Percentiles rank a stretch among this genome's conserved stretches.
Evolutionary conservation across 2,888 invertebrate genomes (phyloP).

Genomic region (Biston betularia): DNA sequence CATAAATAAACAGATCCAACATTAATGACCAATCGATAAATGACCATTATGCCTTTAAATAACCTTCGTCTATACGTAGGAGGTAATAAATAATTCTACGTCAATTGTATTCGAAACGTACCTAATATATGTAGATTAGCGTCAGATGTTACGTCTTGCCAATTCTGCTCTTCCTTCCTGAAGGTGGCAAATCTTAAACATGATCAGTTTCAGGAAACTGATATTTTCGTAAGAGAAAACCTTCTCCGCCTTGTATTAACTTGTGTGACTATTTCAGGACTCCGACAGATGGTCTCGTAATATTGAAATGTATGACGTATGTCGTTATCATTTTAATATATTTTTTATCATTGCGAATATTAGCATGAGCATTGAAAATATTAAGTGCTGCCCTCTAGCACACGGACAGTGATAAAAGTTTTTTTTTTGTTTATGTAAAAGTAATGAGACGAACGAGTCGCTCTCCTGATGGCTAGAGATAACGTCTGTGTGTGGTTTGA

Average conservation of each 20-base stretch:
- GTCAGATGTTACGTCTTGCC: constrained; percentile 31
- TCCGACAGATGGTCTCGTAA: constrained; percentile 2
- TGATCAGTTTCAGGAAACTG: neutral
- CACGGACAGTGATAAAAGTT: too few relatives aligned
- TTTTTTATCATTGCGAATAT: constrained; percentile 7
- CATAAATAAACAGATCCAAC: neutral
- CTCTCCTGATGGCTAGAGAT: too few relatives aligned
- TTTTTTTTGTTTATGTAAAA: too few relatives aligned
- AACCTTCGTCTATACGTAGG: constrained; percentile 29
- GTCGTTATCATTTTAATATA: constrained; percentile 17
- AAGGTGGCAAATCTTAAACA: neutral
- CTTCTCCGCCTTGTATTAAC: neutral
- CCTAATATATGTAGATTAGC: constrained; percentile 20
- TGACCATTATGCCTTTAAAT: constrained; percentile 29
- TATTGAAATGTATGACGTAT: constrained; percentile 20
- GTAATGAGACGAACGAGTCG: too few relatives aligned
- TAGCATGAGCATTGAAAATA: neutral
- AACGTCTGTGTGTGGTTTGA: too few relatives aligned
- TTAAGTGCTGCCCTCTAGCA: neutral
- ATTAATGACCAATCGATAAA: constrained; percentile 17
- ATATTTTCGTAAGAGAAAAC: neutral
- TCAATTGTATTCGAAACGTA: constrained; percentile 28
- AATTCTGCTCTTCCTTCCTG: constrained; percentile 24
- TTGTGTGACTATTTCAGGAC: neutral
- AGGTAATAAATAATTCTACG: constrained; percentile 22